Evolutionary conservation across 2,113 vertebrate species (phyloP).

Genomic region (Anser cygnoides): DNA sequence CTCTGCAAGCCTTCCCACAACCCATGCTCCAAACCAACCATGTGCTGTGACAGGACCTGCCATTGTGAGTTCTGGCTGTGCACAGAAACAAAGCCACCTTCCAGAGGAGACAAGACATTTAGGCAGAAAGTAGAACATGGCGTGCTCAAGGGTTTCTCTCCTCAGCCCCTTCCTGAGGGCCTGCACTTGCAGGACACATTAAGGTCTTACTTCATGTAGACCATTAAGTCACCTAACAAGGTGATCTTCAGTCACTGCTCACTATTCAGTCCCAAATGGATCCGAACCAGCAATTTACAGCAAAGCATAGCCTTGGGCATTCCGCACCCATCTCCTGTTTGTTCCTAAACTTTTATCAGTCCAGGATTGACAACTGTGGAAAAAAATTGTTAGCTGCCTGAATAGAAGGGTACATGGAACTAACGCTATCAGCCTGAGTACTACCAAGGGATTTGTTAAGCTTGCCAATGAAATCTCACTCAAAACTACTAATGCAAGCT

Average conservation of each 20-base stretch:
- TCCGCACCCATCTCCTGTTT: not conserved
- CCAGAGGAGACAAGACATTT: not conserved
- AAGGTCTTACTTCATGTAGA: not conserved
- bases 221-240: not conserved
- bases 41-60: not conserved
- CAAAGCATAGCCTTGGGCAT: not conserved
- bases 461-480: slow-evolving; percentile 54
- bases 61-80: not conserved
- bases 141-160: not conserved
- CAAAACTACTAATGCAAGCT: slow-evolving; percentile 53
- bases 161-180: not conserved
- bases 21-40: no score
- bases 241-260: not conserved
- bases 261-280: not conserved
- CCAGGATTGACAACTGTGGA: not conserved
- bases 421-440: slow-evolving; percentile 2
- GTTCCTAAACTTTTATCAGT: not conserved
- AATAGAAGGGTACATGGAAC: slow-evolving; percentile 3
- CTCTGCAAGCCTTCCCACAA: no score
- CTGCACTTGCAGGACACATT: not conserved
- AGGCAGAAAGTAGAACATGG: not conserved
- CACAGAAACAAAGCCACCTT: not conserved
- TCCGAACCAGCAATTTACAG: not conserved
- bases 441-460: slow-evolving; percentile 50
- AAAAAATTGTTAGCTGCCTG: not conserved